A percentile compares a stretch with the other conserved stretches of the same genome.
These are phyloP conservation scores for Agraylea sexmaculata DNA, from an alignment of 1,140 invertebrate genomes.

Conservation along the genomic window DNA sequence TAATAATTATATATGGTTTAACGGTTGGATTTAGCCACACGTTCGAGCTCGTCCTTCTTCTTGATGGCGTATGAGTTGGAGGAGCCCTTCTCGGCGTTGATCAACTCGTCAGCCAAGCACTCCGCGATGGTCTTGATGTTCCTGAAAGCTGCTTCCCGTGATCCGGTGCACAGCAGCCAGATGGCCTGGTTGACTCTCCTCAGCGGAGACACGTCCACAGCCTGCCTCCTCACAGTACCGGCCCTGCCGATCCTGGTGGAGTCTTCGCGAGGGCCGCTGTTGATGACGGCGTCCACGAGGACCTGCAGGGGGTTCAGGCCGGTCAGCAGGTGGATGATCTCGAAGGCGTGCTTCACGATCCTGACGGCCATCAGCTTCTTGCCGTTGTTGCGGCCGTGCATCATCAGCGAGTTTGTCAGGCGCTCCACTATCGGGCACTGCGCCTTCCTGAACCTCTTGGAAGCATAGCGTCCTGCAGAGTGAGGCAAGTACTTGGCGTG, in stretches of 20 bases:
- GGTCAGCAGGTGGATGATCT: conserved; percentile 97
- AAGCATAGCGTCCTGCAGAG: conserved; percentile 95
- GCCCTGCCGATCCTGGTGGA: conserved; percentile 99
- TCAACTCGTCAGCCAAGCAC: conserved; percentile 98
- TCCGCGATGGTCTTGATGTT: conserved; percentile 99
- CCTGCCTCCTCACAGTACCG: conserved; percentile 97
- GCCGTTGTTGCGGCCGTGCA: conserved; percentile 99
- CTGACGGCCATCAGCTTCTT: conserved; percentile 98
- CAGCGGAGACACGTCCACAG: conserved; percentile 97
- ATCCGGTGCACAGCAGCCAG: conserved; percentile 97
- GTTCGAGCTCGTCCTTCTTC: conserved; percentile 99
- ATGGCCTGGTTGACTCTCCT: conserved; percentile 98
- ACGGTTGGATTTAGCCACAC: conserved; percentile 99
- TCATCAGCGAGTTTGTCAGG: conserved; percentile 96
- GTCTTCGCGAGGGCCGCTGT: conserved; percentile 98
- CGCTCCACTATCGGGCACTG: conserved; percentile 99
- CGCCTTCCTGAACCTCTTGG: conserved; percentile 96
- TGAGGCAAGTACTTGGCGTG: conserved; percentile 98
- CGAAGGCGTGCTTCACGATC: conserved; percentile 98
- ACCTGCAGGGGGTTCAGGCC: conserved; percentile 87
- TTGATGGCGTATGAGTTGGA: conserved; percentile 99
- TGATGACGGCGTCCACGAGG: conserved; percentile 96
- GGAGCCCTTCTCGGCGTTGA: conserved; percentile 99
- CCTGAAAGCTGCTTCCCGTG: conserved; percentile 96
- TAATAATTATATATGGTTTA: conserved; percentile 47